phyloP scores from a whole-genome alignment of 2,113 vertebrate genomes.

The Nesogale talazaci region DNA sequence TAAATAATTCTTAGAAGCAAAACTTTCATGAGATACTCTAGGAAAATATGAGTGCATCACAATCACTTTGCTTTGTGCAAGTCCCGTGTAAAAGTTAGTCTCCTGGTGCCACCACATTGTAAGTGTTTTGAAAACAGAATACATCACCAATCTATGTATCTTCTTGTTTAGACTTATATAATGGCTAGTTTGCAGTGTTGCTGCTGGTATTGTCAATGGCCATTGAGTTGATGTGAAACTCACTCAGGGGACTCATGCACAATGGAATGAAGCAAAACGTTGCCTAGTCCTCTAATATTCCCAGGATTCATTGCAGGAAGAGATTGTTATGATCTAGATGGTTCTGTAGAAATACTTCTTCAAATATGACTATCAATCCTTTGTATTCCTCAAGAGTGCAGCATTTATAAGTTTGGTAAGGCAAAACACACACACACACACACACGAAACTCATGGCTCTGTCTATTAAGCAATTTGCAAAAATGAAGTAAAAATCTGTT shows the following conservation, averaged over 20 bases:
- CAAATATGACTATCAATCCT: not conserved
- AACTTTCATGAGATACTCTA: not conserved
- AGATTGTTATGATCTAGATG: too few species aligned
- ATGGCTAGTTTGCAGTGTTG: not conserved
- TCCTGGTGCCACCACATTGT: not conserved
- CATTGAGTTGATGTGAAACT: not conserved
- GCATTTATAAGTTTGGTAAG: not conserved
- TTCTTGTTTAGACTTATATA: not conserved
- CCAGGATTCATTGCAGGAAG: not conserved
- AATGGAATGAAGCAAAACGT: not conserved
- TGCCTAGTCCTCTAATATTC: too few species aligned
- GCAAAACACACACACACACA: not conserved
- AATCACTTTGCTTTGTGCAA: not conserved
- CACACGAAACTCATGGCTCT: not conserved
- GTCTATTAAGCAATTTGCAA: not conserved
- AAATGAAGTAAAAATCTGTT: not conserved
- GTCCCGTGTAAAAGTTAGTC: not conserved
- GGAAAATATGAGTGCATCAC: not conserved
- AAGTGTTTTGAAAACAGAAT: not conserved
- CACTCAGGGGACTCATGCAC: not conserved
- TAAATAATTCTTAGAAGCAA: not conserved
- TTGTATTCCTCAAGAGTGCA: not conserved
- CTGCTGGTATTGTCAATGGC: too few species aligned
- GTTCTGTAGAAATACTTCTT: not conserved
- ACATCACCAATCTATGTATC: not conserved